Evolutionary conservation across 37 sponge, comb jelly and placozoan genomes (phyloP).

Genomic region (Amphimedon queenslandica): DNA sequence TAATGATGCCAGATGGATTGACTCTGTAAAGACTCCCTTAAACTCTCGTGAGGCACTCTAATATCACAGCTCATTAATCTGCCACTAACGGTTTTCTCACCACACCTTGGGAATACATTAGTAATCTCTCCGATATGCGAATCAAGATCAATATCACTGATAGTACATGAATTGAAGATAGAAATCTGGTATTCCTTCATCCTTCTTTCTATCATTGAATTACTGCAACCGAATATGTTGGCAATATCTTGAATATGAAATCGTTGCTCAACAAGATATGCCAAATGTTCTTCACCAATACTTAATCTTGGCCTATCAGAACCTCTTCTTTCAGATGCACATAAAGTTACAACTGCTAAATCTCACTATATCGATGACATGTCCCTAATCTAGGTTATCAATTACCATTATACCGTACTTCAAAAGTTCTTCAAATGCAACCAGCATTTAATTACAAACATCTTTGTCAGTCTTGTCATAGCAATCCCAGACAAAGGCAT

Average conservation of each 20-base stretch:
- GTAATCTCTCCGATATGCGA: constrained; percentile 3
- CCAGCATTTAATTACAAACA: no score
- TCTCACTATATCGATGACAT: no score
- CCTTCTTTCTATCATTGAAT: constrained; percentile 16
- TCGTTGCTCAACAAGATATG: constrained; percentile 6
- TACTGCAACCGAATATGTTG: neutral
- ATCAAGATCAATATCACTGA: constrained; percentile 23
- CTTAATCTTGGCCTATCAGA: no score
- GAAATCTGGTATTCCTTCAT: constrained; percentile 10
- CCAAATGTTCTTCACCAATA: constrained; percentile 21
- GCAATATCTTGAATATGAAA: constrained; percentile 21
- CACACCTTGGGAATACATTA: constrained; percentile 11
- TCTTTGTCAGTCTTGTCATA: no score
- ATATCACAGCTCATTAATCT: constrained; percentile 17
- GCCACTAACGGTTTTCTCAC: neutral
- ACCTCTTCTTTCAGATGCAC: no score
- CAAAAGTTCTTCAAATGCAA: no score
- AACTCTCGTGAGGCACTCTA: constrained; percentile 14
- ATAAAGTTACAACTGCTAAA: no score
- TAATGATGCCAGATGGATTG: constrained; percentile 16
- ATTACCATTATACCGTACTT: no score
- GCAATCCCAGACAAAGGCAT: no score
- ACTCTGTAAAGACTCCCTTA: constrained; percentile 22
- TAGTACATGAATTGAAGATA: no score
- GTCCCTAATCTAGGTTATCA: no score